Conservation (phyloP, 1,140 invertebrate genomes). For the Papilio dardanus region DNA sequence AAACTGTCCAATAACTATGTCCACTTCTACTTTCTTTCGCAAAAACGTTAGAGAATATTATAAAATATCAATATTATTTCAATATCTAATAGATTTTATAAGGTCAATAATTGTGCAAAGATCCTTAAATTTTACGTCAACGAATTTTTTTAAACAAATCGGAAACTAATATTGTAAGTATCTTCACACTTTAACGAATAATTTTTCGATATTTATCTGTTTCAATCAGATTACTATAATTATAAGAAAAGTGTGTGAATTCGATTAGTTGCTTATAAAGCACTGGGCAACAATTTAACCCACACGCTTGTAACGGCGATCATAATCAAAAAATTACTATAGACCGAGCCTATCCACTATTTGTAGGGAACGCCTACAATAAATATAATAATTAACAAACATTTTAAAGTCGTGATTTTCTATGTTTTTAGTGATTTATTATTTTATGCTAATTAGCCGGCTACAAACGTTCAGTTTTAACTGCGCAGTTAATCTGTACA, state of each 20-base stretch:
- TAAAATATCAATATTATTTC: too few species aligned
- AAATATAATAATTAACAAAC: constrained; percentile 47
- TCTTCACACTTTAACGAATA: background rate
- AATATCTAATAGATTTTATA: too few species aligned
- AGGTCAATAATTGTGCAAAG: background rate
- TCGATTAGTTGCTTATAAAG: constrained; percentile 27
- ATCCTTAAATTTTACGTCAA: background rate
- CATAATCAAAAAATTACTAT: constrained; percentile 72
- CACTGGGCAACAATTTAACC: constrained; percentile 34
- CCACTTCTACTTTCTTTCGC: too few species aligned
- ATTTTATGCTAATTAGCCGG: too few species aligned
- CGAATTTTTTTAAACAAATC: too few species aligned
- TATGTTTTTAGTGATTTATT: constrained; percentile 8
- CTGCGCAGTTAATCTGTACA: too few species aligned
- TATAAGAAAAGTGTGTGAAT: constrained; percentile 19
- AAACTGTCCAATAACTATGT: background rate
- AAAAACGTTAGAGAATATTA: too few species aligned
- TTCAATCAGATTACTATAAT: constrained; percentile 11
- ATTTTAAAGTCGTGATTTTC: constrained; percentile 36
- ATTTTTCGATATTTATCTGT: constrained; percentile 3
- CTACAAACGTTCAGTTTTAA: too few species aligned
- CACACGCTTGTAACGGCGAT: constrained; percentile 56
- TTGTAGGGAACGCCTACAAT: constrained; percentile 62
- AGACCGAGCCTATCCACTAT: constrained; percentile 65
- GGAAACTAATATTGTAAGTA: too few species aligned